These are phyloP conservation scores for Carpatolechia fugitivella DNA, from an alignment of 2,888 invertebrate genomes.

Conservation along the genomic window DNA sequence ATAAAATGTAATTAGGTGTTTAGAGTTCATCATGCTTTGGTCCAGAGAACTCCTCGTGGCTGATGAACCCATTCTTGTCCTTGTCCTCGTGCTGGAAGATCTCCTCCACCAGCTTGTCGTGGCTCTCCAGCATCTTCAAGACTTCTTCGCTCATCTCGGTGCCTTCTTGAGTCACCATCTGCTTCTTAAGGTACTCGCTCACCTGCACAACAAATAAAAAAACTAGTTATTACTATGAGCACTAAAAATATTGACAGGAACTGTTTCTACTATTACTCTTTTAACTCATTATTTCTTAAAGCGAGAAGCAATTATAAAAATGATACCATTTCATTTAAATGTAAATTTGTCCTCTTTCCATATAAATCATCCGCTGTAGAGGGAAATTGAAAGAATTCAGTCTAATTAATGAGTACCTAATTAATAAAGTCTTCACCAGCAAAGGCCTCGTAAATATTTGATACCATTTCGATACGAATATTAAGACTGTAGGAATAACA, in stretches of 20 bases:
- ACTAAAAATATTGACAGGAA: neutral
- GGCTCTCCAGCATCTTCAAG: slow-evolving; percentile 90
- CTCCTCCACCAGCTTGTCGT: slow-evolving; percentile 96
- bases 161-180: slow-evolving; percentile 91
- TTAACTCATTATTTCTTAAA: too few species aligned
- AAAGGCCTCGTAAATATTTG: too few species aligned
- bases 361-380: too few species aligned
- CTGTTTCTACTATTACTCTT: too few species aligned
- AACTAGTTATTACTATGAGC: slow-evolving; percentile 1
- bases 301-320: too few species aligned
- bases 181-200: slow-evolving; percentile 94
- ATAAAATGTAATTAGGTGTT: slow-evolving; percentile 28
- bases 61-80: slow-evolving; percentile 97
- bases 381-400: too few species aligned
- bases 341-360: too few species aligned
- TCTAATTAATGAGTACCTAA: too few species aligned
- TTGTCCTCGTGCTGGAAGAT: slow-evolving; percentile 98
- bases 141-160: slow-evolving; percentile 86
- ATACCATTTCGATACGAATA: too few species aligned
- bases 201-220: slow-evolving; percentile 78
- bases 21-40: slow-evolving; percentile 98
- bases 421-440: too few species aligned
- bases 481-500: too few species aligned
- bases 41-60: slow-evolving; percentile 97
- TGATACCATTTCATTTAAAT: too few species aligned